Conservation (phyloP, 2,797 vertebrate species). For the Cryptoprocta ferox region DNA sequence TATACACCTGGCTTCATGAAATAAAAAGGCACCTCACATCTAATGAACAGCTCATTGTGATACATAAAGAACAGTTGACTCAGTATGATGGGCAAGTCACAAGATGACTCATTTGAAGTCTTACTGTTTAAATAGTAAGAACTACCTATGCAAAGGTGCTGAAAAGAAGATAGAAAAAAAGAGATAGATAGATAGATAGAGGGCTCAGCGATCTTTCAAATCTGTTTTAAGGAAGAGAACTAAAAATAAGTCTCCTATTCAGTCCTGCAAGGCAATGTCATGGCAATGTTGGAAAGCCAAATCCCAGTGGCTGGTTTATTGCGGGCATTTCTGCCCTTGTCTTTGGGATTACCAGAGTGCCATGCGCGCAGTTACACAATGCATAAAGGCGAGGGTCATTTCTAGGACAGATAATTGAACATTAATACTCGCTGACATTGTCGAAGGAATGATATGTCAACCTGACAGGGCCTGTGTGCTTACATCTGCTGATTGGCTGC, state of each 20-base stretch:
- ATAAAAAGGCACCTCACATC: conserved; percentile 44
- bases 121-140: neutral
- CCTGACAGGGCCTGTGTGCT: conserved; percentile 89
- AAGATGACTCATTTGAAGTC: neutral
- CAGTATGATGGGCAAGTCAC: neutral
- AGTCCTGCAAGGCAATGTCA: conserved; percentile 82
- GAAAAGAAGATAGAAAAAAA: conserved; percentile 12
- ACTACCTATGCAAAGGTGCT: neutral
- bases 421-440: conserved; percentile 91
- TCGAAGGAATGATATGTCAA: conserved; percentile 90
- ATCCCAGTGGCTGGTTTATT: conserved; percentile 78
- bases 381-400: conserved; percentile 87
- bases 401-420: conserved; percentile 93
- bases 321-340: conserved; percentile 86
- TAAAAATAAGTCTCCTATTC: conserved; percentile 67
- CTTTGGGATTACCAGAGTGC: conserved; percentile 80
- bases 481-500: conserved; percentile 87
- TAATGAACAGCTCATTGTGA: conserved; percentile 28
- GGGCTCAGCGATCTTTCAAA: conserved; percentile 59
- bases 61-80: conserved; percentile 32
- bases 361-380: conserved; percentile 82
- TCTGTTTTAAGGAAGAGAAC: conserved; percentile 64
- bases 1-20: neutral
- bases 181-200: neutral
- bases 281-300: conserved; percentile 77